phyloP scores from a whole-genome alignment of 2,797 vertebrate species.

The Rhinatrema bivittatum region DNA sequence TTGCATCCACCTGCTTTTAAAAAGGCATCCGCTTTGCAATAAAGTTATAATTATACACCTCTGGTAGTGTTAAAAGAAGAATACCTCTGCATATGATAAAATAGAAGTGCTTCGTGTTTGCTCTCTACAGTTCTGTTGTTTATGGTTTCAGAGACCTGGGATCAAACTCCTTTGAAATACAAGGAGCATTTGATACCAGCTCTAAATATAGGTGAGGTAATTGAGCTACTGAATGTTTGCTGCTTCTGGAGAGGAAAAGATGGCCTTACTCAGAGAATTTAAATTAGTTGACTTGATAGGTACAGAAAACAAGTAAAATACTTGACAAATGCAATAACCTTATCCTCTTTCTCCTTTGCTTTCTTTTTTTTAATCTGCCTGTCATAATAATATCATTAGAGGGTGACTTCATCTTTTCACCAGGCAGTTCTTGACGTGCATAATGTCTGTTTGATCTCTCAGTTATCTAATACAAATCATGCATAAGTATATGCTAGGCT shows the following conservation, averaged over 20 bases:
- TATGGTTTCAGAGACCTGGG: slow-evolving; percentile 56
- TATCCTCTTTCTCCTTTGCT: slow-evolving; percentile 35
- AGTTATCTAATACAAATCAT: slow-evolving; percentile 32
- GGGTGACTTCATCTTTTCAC: slow-evolving; percentile 46
- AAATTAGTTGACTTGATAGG: slow-evolving; percentile 12
- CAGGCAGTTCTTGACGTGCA: slow-evolving; percentile 36
- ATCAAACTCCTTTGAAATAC: slow-evolving; percentile 48
- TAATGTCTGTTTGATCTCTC: slow-evolving; percentile 45
- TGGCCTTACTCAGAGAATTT: neutral
- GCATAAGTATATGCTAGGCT: slow-evolving; percentile 41
- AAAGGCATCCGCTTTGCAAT: slow-evolving; percentile 60
- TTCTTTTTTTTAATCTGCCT: slow-evolving; percentile 40
- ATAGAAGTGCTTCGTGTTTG: slow-evolving; percentile 56
- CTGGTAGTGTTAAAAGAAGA: slow-evolving; percentile 57
- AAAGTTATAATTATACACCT: slow-evolving; percentile 74
- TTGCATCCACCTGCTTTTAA: slow-evolving; percentile 58
- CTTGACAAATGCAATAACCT: slow-evolving; percentile 16
- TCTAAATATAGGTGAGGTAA: slow-evolving; percentile 29
- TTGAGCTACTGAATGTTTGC: slow-evolving; percentile 32
- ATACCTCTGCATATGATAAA: slow-evolving; percentile 55
- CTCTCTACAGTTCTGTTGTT: slow-evolving; percentile 57
- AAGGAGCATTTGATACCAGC: slow-evolving; percentile 45
- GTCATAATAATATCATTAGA: slow-evolving; percentile 42
- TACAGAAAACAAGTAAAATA: slow-evolving; percentile 25
- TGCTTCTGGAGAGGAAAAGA: slow-evolving; percentile 6